Evolutionary conservation across 2,113 vertebrate species (phyloP), one percentile per base, ranked within the genome.

Genomic region (Rostratula benghalensis): DNA sequence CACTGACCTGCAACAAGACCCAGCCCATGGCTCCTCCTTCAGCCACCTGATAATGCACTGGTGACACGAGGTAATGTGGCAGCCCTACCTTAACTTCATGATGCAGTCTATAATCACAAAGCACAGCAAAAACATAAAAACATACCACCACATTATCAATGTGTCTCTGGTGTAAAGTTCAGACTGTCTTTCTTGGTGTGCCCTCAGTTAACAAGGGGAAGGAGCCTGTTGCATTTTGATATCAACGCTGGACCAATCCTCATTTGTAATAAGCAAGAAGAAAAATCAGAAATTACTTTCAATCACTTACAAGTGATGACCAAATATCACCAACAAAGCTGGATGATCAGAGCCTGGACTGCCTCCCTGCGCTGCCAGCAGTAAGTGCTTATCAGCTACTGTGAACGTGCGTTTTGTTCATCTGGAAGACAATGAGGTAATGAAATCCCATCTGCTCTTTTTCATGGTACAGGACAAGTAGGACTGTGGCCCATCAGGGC

Each of bases 391-490:
- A 60, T 53, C 89, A 89, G 53, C 19, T 43, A 43, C 35, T 17
- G 23, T 56, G 61, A 89, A 71, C 18, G 4, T 48, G 64, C 0
- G 0, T 48, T 84, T 74, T 74, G 15, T 90, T 41, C 31, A 2
- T 30, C 25, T 50, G 53, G 39, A 89, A 84, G 64, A 88, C 50
- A 90, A 79, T 79, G 63, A 95, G 68, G 86, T 50, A 90, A 81
- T 81, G 64, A 94, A 94, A 75, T 68, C 76, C 39, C 68, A 77
- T 90, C 50, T 92, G 87, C 59, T 73, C 27, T 68, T 89, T 87
- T 75, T 78, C 13, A 11, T 31, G 41, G 23, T n/a, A 64, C 39
- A 30, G 0, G 0, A 48, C 2, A 5, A 74, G 31, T 56, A 57
- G 48, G 53, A 59, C 45, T 79, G 51, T 70, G 87, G 50, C 60